phyloP scores from a whole-genome alignment of 2,888 invertebrate genomes.

The Rotaria macrura region DNA sequence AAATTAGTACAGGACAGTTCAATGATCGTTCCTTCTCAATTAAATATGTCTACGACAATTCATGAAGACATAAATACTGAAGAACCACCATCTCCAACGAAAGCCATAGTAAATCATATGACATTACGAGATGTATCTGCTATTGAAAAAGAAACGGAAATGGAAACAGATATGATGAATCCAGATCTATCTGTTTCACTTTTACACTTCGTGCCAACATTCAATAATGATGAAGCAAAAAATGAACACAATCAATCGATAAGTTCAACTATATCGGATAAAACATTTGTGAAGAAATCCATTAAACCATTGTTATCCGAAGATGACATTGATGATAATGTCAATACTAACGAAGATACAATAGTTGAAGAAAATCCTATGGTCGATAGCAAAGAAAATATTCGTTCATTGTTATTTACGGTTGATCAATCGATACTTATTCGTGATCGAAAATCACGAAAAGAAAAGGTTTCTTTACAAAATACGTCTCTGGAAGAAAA shows the following conservation, averaged over 20 bases:
- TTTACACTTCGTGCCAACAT: background rate
- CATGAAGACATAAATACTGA: background rate
- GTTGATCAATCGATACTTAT: background rate
- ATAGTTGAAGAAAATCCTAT: background rate
- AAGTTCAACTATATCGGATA: background rate
- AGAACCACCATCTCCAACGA: background rate
- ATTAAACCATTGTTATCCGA: background rate
- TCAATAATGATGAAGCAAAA: background rate
- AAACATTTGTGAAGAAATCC: background rate
- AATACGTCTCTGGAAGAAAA: background rate
- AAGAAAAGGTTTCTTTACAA: background rate
- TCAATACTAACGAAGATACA: background rate
- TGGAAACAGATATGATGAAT: background rate
- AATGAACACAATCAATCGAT: background rate
- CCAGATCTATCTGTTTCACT: conserved; percentile 1
- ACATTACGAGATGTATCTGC: background rate
- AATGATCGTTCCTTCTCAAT: background rate
- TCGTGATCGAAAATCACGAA: background rate
- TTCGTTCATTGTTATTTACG: background rate
- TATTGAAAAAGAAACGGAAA: background rate
- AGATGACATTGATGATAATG: background rate
- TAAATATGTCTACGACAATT: background rate
- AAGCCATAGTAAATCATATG: background rate
- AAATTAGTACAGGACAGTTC: background rate
- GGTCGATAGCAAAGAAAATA: background rate